phyloP scores from a whole-genome alignment of 2,888 invertebrate species.

The Sericinus montela region DNA sequence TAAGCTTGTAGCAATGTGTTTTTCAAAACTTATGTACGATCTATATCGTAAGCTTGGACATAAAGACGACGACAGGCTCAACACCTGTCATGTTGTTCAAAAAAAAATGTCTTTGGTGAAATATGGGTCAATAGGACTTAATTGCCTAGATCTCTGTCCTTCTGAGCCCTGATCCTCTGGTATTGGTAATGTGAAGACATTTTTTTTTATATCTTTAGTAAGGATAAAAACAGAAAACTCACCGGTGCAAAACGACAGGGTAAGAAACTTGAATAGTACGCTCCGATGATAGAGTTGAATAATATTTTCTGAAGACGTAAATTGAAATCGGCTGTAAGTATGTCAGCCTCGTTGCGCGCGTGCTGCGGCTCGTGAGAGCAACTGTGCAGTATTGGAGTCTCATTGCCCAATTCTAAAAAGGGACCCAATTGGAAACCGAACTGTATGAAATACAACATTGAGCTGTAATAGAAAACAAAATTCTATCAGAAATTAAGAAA shows the following conservation, averaged over 20 bases:
- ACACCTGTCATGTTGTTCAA: no score
- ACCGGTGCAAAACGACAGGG: constrained; percentile 95
- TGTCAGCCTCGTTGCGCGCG: constrained; percentile 91
- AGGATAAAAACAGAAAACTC: constrained; percentile 23
- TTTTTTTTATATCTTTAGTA: no score
- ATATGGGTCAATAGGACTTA: no score
- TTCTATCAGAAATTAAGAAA: no score
- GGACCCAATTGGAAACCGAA: constrained; percentile 89
- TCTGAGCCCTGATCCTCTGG: no score
- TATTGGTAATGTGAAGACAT: no score
- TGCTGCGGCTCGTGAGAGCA: constrained; percentile 85
- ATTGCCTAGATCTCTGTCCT: no score
- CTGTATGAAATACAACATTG: constrained; percentile 87
- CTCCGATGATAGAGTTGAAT: constrained; percentile 89
- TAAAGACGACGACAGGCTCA: no score
- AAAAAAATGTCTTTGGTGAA: no score
- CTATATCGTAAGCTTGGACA: no score
- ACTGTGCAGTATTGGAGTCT: constrained; percentile 85
- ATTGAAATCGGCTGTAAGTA: constrained; percentile 92
- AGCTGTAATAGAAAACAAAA: constrained; percentile 64
- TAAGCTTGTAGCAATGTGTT: no score
- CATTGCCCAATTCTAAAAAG: constrained; percentile 82
- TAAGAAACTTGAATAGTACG: constrained; percentile 93
- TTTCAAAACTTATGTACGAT: no score
- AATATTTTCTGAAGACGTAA: constrained; percentile 92